Percentiles rank a stretch among this genome's conserved stretches.
phyloP scores from a whole-genome alignment of 2,113 vertebrate species.

The Benitochromis conjunctus region DNA sequence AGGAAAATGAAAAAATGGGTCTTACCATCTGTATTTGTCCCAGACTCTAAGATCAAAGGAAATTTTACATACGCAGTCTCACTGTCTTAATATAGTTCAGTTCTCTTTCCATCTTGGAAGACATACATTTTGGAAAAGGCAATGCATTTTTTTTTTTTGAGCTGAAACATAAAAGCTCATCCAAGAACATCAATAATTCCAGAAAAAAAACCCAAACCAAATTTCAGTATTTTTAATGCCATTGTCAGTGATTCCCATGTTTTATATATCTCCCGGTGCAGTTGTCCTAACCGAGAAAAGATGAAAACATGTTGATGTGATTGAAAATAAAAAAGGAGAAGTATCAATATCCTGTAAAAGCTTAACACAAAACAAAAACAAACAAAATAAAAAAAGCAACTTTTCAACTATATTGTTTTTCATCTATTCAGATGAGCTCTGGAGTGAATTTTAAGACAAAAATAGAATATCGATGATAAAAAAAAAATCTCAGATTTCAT shows the following conservation, averaged over 20 bases:
- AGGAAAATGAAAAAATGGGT: constrained; percentile 49
- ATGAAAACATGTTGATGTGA: background rate
- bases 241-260: background rate
- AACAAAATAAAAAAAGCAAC: too few species aligned
- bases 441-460: background rate
- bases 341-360: background rate
- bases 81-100: background rate
- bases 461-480: background rate
- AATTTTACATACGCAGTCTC: constrained; percentile 3
- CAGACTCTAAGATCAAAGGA: constrained; percentile 34
- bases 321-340: background rate
- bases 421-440: background rate
- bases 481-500: background rate
- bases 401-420: background rate
- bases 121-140: background rate
- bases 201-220: background rate
- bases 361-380: background rate
- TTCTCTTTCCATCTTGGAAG: background rate
- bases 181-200: background rate
- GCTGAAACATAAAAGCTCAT: background rate
- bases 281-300: background rate
- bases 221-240: background rate
- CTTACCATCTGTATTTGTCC: constrained; percentile 38
- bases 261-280: background rate
- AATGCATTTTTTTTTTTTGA: background rate